Base-by-base conservation (phyloP, 2,797 vertebrate genomes). In the Pseudochaenichthys georgianus region DNA sequence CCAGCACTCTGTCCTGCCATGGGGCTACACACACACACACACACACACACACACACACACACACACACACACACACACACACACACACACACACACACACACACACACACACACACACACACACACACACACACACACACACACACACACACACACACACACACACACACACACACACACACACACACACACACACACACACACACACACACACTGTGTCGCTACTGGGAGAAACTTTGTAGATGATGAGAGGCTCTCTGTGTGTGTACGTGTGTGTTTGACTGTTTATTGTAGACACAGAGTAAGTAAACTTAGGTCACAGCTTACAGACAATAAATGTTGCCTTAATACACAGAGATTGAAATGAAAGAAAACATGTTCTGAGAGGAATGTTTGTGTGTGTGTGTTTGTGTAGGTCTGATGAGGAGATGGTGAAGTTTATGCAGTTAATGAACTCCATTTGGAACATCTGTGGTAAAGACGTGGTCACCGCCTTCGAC, bases 401-500 rank as follows among this genome's bases (percentile, higher is more conserved):
- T 86, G 69, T 81, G 23, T 28, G 3, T 28, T 55, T 76, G 47
- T 83, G 34, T 84, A 98, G 97, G 88, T 97, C 96, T 2, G 95
- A 97, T 53, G 95, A 93, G 13, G 97, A 97, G 89, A 96, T 94
- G 91, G 43, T 95, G 52, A 95, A 72, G 76, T 98, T 98, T 76
- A 95, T 97, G 95, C 90, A 92, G 31, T 90, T 94, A 4, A 95
- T 97, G 94, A 95, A 96, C 90, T 96, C 95, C 0, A 78, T 95
- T 55, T 98, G 97, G 97, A 95, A 95, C 67, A 88, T 97, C 70
- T 95, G 95, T n/a, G 96, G 96, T 2, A 90, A 82, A 70, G 87
- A 93, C 2, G 94, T 96, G 78, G 73, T 97, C 75, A 72, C 81
- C 0, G 94, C 94, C 43, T 97, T 96, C 19, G 93, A 96, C 78